Base-by-base conservation (phyloP, 2,888 invertebrate genomes). In the Camptogramma bilineatum region DNA sequence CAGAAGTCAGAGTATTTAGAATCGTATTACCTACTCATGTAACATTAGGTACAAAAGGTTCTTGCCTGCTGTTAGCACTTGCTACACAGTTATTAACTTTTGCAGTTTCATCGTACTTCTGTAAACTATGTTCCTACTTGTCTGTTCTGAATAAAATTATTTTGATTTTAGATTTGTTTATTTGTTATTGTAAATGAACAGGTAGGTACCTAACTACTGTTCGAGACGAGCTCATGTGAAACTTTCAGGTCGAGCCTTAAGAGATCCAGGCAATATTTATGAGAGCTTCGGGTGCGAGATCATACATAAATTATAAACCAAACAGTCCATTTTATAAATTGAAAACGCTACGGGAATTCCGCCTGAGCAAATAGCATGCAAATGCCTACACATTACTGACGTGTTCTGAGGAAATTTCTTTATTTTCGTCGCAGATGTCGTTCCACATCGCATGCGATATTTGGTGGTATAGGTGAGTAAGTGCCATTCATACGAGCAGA, bases 261-360 rank as follows among this genome's bases (percentile, higher is more conserved):
- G 39, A 63, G 57, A 48, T 56, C n/a, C 56, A 39, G 34, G 62
- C 56, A 66, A 68, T 72, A 75, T 77, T 71, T 71, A 75, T 59
- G 68, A 71, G 59, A 63, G 52, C 63, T 70, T 66, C 50, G 60
- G 44, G 56, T 59, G 57, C 51, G 52, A 60, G 53, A 62, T 57
- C 62, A 55, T 76, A 73, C 73, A 77, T 81, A 77, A 75, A 77
- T 77, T 72, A 82, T 72, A 68, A 75, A 71, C 69, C 66, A 72
- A 72, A 69, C 65, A 71, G 71, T 71, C 78, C 76, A 81, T 81
- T 80, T 79, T 70, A 73, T 71, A 78, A 79, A 82, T 81, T 78
- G 78, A 76, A 60, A 79, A 79, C 73, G 74, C 70, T 68, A 70
- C 56, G 54, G 52, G 70, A 77, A 76, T 74, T 58, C 59, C 47